A percentile compares a stretch with the other conserved stretches of the same genome.
Evolutionary conservation across 2,888 invertebrate species (phyloP).

Genomic region (Ectobius pallidus): DNA sequence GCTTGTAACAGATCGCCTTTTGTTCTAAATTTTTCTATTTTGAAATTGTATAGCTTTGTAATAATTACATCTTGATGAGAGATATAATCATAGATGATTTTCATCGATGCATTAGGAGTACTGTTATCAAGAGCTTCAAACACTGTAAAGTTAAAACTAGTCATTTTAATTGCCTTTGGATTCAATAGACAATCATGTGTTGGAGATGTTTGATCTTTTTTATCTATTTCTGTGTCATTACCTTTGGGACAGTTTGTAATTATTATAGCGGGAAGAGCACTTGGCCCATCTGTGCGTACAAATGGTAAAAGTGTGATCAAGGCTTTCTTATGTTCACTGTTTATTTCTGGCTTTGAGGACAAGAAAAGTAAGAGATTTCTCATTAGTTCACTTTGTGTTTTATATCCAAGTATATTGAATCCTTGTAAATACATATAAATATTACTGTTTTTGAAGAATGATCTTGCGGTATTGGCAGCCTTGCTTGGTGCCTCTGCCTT

Average conservation of each 20-base stretch:
- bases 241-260: slow-evolving; percentile 12
- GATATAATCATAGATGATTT: not conserved
- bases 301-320: slow-evolving; percentile 6
- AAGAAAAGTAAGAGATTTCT: slow-evolving; percentile 19
- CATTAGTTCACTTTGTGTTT: slow-evolving; percentile 14
- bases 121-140: slow-evolving; percentile 14
- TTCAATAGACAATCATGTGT: not conserved
- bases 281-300: not conserved
- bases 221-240: not conserved
- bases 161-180: not conserved
- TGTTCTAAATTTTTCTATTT: slow-evolving; percentile 6
- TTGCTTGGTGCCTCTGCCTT: slow-evolving; percentile 3
- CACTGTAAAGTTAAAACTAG: not conserved
- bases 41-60: not conserved
- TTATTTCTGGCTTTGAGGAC: slow-evolving; percentile 1
- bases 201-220: not conserved
- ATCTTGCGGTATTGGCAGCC: not conserved
- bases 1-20: slow-evolving; percentile 29
- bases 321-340: not conserved
- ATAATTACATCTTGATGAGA: not conserved
- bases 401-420: slow-evolving; percentile 14
- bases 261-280: not conserved
- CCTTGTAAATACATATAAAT: not conserved
- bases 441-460: not conserved
- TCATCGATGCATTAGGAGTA: not conserved